These are phyloP conservation scores for Drosophila colorata DNA, from an alignment of 2,888 invertebrate species.

Conservation along the genomic window DNA sequence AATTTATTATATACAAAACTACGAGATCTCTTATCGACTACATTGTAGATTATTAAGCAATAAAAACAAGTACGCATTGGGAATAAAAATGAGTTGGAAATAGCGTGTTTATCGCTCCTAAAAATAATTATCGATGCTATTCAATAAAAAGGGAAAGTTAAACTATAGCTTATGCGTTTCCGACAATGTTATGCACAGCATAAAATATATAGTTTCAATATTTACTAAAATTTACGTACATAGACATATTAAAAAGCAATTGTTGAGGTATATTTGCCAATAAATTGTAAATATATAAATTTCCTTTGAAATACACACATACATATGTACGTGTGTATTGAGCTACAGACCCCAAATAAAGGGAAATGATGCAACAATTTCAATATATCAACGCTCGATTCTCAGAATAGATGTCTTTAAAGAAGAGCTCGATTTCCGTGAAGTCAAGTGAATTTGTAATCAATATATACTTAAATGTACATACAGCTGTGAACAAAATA, in stretches of 20 bases:
- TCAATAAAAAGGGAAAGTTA: neutral
- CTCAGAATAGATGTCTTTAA: neutral
- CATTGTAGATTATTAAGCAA: neutral
- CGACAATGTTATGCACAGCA: too few relatives aligned
- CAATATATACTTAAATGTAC: too few relatives aligned
- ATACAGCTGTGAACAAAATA: too few relatives aligned
- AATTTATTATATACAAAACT: neutral
- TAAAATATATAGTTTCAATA: too few relatives aligned
- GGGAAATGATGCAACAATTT: neutral
- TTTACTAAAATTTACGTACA: neutral
- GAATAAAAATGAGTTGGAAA: conserved; percentile 9
- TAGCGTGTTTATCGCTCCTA: conserved; percentile 11
- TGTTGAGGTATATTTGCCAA: too few relatives aligned
- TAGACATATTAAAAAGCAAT: too few relatives aligned
- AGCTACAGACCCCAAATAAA: too few relatives aligned
- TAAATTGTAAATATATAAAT: too few relatives aligned
- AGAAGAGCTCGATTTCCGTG: neutral
- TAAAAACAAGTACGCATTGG: conserved; percentile 3
- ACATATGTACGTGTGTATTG: too few relatives aligned
- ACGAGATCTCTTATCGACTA: conserved; percentile 6
- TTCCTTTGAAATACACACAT: too few relatives aligned
- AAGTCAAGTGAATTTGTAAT: neutral
- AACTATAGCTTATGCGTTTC: neutral
- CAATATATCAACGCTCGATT: neutral
- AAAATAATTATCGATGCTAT: neutral